Percentiles rank a stretch among this genome's conserved stretches.
Conservation (phyloP, 2,113 vertebrate genomes). For the Copsychus sechellarum region DNA sequence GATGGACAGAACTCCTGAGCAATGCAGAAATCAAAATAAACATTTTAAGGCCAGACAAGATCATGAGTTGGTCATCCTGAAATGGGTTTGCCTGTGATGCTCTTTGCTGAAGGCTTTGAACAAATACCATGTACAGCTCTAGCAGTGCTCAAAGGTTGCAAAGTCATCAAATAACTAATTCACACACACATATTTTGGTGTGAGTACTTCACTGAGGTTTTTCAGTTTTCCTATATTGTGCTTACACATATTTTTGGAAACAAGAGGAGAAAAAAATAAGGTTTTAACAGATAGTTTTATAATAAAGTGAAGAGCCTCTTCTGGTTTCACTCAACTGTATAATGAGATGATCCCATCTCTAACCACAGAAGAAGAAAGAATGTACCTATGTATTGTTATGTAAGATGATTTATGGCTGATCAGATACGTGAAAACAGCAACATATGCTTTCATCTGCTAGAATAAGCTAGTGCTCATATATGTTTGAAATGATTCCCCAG, state of each 20-base stretch:
- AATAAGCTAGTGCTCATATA: background rate
- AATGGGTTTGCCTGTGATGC: background rate
- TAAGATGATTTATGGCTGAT: constrained; percentile 57
- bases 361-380: constrained; percentile 50
- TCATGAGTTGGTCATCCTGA: background rate
- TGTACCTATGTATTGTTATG: constrained; percentile 32
- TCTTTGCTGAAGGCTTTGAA: background rate
- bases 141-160: background rate
- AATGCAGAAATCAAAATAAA: background rate
- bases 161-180: background rate
- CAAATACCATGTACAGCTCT: background rate
- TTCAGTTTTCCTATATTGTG: background rate
- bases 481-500: background rate
- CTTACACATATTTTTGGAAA: background rate
- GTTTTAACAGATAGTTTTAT: background rate
- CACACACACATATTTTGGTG: background rate
- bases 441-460: constrained; percentile 24
- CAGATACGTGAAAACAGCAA: constrained; percentile 38
- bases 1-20: background rate
- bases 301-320: constrained; percentile 41
- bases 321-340: constrained; percentile 65
- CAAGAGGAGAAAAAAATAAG: background rate
- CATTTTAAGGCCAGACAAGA: background rate
- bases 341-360: constrained; percentile 59
- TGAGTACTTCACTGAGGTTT: background rate